These are phyloP conservation scores for Cerastis rubricosa DNA, from an alignment of 2,888 invertebrate species.

Conservation along the genomic window DNA sequence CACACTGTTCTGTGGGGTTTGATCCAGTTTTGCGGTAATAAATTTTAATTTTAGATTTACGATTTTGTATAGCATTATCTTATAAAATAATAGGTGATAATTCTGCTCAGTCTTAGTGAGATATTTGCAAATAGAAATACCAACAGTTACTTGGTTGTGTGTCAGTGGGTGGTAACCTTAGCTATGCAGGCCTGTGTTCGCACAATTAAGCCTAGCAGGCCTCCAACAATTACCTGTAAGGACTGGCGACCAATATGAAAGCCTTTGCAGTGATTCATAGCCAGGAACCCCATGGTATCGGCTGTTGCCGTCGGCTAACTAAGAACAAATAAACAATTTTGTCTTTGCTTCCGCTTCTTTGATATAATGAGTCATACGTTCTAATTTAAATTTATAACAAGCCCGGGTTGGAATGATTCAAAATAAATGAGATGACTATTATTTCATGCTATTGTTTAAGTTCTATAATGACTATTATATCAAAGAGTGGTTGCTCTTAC, in stretches of 20 bases:
- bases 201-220: constrained; percentile 73
- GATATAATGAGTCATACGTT: constrained; percentile 19
- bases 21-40: constrained; percentile 20
- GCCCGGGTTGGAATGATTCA: not conserved
- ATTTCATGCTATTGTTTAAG: not conserved
- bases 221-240: constrained; percentile 59
- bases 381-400: constrained; percentile 27
- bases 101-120: constrained; percentile 37
- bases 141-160: not conserved
- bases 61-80: constrained; percentile 36
- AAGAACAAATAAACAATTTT: constrained; percentile 54
- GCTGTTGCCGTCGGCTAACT: constrained; percentile 15
- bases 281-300: constrained; percentile 19
- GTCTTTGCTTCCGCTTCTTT: constrained; percentile 52
- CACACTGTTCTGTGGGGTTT: constrained; percentile 22
- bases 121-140: constrained; percentile 43
- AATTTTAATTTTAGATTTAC: constrained; percentile 45
- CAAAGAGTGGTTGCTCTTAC: not conserved
- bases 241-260: constrained; percentile 46
- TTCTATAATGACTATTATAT: not conserved
- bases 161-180: constrained; percentile 49
- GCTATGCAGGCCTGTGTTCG: constrained; percentile 61
- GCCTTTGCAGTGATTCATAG: constrained; percentile 58
- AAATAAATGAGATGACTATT: not conserved
- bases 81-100: constrained; percentile 46